Percentiles rank a stretch among this genome's conserved stretches.
Conservation (phyloP, 2,113 vertebrate genomes). For the Climacteris rufus region DNA sequence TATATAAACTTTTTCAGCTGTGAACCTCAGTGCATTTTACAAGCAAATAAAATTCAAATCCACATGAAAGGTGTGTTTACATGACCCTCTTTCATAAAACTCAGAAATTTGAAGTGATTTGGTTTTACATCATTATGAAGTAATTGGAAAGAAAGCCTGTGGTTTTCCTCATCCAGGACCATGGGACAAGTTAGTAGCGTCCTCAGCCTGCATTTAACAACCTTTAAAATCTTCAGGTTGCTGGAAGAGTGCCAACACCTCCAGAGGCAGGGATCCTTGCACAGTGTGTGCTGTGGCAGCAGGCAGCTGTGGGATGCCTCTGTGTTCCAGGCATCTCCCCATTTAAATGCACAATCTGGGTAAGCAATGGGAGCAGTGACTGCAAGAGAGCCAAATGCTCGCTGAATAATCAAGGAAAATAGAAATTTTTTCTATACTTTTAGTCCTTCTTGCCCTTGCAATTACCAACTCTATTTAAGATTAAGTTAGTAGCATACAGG, state of each 20-base stretch:
- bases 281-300: not conserved
- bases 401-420: not conserved
- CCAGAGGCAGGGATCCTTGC: not conserved
- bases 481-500: not conserved
- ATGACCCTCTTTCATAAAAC: not conserved
- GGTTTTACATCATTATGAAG: not conserved
- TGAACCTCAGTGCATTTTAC: not conserved
- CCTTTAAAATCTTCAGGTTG: not conserved
- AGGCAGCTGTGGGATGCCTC: not conserved
- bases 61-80: not conserved
- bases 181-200: not conserved
- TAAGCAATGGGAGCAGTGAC: not conserved
- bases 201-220: not conserved
- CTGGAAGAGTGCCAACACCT: not conserved
- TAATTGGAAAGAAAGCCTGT: not conserved
- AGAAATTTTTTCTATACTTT: not conserved
- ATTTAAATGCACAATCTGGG: not conserved
- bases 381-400: not conserved
- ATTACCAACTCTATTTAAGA: not conserved
- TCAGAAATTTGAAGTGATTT: not conserved
- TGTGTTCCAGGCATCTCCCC: fast-evolving
- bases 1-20: not conserved
- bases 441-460: not conserved
- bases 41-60: not conserved
- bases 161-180: not conserved